Conservation (phyloP, 37 sponge, comb jelly and placozoan genomes). For the Haliclona indistincta region DNA sequence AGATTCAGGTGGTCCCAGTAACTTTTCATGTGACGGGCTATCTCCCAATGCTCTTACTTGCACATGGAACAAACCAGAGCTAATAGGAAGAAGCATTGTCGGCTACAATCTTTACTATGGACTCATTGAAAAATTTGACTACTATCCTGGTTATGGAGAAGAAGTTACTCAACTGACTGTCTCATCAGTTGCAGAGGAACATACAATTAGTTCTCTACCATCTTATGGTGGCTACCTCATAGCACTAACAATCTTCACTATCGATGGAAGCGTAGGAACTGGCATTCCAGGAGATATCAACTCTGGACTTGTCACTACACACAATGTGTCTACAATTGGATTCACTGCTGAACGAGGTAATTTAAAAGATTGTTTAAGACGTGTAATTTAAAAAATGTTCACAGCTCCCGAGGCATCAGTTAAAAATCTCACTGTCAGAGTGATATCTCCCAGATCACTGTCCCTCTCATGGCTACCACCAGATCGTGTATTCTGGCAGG, state of each 20-base stretch:
- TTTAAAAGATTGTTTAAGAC: not conserved
- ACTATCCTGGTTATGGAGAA: not conserved
- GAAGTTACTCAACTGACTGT: not conserved
- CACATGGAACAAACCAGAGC: not conserved
- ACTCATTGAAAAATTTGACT: not conserved
- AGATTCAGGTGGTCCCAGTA: not conserved
- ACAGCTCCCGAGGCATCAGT: not conserved
- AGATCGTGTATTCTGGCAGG: conserved; percentile 4
- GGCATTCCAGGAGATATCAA: not conserved
- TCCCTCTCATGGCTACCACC: conserved; percentile 34
- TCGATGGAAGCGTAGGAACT: not conserved
- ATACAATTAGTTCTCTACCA: not conserved
- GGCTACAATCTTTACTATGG: not conserved
- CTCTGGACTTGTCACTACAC: no score
- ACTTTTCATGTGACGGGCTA: not conserved
- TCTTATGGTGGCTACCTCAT: not conserved
- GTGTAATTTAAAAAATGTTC: not conserved
- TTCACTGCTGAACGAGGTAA: no score
- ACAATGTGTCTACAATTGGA: no score
- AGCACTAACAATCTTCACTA: not conserved
- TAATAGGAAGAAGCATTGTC: not conserved
- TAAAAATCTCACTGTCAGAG: not conserved
- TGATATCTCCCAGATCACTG: not conserved
- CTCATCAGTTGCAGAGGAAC: not conserved
- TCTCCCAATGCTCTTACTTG: not conserved